Percentiles rank a stretch among this genome's conserved stretches.
These are phyloP conservation scores for Galleria mellonella DNA, from an alignment of 1,140 invertebrate genomes.

Conservation along the genomic window DNA sequence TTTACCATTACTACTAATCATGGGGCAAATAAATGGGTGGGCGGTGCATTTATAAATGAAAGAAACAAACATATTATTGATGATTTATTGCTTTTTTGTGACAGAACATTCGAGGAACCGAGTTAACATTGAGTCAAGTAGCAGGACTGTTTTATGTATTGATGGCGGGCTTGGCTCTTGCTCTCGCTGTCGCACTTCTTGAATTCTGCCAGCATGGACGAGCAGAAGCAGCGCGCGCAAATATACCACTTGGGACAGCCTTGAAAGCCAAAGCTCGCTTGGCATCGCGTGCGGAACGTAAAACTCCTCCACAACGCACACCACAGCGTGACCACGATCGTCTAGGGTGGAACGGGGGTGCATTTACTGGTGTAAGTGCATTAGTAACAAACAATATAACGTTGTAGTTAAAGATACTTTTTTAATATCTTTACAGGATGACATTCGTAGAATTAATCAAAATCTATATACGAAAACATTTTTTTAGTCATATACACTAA, in stretches of 20 bases:
- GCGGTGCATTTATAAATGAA: too few relatives aligned
- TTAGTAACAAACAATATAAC: too few relatives aligned
- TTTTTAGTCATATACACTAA: too few relatives aligned
- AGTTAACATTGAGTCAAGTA: constrained; percentile 96
- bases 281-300: constrained; percentile 82
- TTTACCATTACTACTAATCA: too few relatives aligned
- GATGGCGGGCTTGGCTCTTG: constrained; percentile 92
- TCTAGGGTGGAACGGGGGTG: constrained; percentile 61
- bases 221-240: constrained; percentile 85
- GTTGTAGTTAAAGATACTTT: too few relatives aligned
- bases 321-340: constrained; percentile 44
- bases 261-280: constrained; percentile 91
- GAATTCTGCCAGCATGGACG: constrained; percentile 96
- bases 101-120: constrained; percentile 70
- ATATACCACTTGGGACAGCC: constrained; percentile 86
- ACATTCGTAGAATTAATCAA: too few relatives aligned
- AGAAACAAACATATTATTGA: too few relatives aligned
- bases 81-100: constrained; percentile 2
- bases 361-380: constrained; percentile 55
- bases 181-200: constrained; percentile 90
- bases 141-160: constrained; percentile 99
- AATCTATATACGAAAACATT: too few relatives aligned
- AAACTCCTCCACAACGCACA: constrained; percentile 82
- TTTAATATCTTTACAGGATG: too few relatives aligned
- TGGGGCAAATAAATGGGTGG: too few relatives aligned